These are phyloP conservation scores for Echinometra lucunter DNA, from an alignment of 53 echinoderm and acorn worm species.

Conservation along the genomic window DNA sequence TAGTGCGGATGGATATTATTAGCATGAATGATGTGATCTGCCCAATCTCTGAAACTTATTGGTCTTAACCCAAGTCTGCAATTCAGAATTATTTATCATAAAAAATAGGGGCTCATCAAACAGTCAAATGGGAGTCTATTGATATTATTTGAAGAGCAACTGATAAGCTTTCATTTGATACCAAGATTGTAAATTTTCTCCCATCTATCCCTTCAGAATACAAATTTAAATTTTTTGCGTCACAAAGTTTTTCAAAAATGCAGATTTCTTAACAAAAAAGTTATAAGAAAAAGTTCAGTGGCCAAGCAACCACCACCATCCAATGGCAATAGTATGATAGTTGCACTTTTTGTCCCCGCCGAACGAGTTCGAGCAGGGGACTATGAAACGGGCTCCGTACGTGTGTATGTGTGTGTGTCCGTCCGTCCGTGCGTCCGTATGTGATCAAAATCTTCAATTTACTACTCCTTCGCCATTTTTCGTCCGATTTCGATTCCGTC, in stretches of 20 bases:
- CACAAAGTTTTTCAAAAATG: slow-evolving; percentile 16
- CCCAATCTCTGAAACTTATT: slow-evolving; percentile 17
- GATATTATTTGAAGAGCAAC: slow-evolving; percentile 16
- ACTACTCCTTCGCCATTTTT: slow-evolving; percentile 18
- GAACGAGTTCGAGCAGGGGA: slow-evolving; percentile 18
- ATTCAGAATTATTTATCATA: slow-evolving; percentile 9
- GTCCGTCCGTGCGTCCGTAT: background rate
- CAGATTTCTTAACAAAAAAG: slow-evolving; percentile 16
- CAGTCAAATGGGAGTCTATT: slow-evolving; percentile 17
- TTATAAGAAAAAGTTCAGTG: slow-evolving; percentile 16
- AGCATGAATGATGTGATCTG: slow-evolving; percentile 17
- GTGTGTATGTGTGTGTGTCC: too few species aligned
- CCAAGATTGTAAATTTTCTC: slow-evolving; percentile 16
- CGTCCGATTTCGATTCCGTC: too few species aligned
- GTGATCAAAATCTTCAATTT: slow-evolving; percentile 16
- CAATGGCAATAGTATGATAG: slow-evolving; percentile 11
- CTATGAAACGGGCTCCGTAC: slow-evolving; percentile 10
- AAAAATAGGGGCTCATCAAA: slow-evolving; percentile 17
- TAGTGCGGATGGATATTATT: slow-evolving; percentile 17
- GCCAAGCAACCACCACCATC: slow-evolving; percentile 10
- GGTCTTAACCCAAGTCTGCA: slow-evolving; percentile 17
- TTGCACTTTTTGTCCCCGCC: slow-evolving; percentile 18
- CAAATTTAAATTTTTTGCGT: slow-evolving; percentile 10
- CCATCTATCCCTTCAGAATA: slow-evolving; percentile 17
- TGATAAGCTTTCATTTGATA: slow-evolving; percentile 16